Base-by-base conservation (phyloP, 2,888 invertebrate species). In the Malacosoma neustria region DNA sequence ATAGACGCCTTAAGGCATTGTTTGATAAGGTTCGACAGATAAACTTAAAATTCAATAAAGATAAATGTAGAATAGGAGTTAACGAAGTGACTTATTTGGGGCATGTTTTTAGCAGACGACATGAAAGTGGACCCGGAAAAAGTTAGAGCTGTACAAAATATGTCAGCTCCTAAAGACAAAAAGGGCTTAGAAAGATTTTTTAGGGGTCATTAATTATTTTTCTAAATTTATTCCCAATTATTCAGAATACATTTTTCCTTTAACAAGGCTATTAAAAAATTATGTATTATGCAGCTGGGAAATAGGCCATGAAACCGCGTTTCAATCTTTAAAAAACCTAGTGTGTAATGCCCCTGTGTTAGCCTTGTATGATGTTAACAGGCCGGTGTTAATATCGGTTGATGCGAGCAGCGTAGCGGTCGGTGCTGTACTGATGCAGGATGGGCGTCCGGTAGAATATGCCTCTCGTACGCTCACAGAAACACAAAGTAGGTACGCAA, bases 401-500 rank as follows among this genome's bases (percentile, higher is more conserved):
- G 52, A 49, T 37, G 48, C 51, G 14, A 37, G 38, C 13, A 7
- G 36, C 29, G 36, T 12, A 5, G 50, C 45, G 30, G 34, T 51
- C 29, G 50, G 54, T 30, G 51, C 52, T 3, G 48, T 47, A 31
- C 37, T 49, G 13, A 9, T 51, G 38, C 51, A 54, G 39, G 37
- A 2, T n/a, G n/a, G n/a, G n/a, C n/a, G n/a, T n/a, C n/a, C n/a
- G n/a, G n/a, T n/a, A n/a, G n/a, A n/a, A n/a, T n/a, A n/a, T n/a
- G n/a, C n/a, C n/a, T n/a, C n/a, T n/a, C n/a, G n/a, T n/a, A n/a
- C n/a, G n/a, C n/a, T n/a, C n/a, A n/a, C n/a, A n/a, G n/a, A n/a
- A n/a, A n/a, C n/a, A n/a, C n/a, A n/a, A n/a, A n/a, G n/a, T n/a
- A n/a, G n/a, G n/a, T n/a, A n/a, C n/a, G n/a, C n/a, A n/a, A n/a